A percentile compares a stretch with the other conserved stretches of the same genome.
These are phyloP conservation scores for Arizona elegans DNA, from an alignment of 2,113 vertebrate genomes.

Conservation along the genomic window DNA sequence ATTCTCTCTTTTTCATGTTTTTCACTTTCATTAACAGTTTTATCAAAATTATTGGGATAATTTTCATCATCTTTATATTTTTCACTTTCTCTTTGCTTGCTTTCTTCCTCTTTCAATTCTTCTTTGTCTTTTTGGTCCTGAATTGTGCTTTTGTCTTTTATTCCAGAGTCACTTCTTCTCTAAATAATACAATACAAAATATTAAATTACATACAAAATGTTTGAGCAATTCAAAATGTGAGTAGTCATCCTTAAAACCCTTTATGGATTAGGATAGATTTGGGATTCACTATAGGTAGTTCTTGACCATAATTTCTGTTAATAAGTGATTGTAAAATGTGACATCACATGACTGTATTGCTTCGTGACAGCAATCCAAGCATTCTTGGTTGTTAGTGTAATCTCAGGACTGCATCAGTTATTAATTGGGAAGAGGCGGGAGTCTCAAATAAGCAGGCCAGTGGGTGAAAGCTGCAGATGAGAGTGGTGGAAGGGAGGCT, in stretches of 20 bases:
- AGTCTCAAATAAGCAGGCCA: neutral
- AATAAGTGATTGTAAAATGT: neutral
- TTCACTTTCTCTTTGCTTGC: conserved; percentile 66
- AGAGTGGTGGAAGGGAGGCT: neutral
- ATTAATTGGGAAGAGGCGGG: neutral
- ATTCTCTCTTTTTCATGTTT: conserved; percentile 61
- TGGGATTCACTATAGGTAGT: neutral
- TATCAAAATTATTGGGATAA: conserved; percentile 41
- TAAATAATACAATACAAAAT: conserved; percentile 53
- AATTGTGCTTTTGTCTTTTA: conserved; percentile 75
- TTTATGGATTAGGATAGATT: neutral
- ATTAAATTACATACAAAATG: neutral
- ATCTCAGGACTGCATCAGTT: neutral
- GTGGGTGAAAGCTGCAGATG: neutral
- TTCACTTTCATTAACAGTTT: conserved; percentile 49
- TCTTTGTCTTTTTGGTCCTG: conserved; percentile 75
- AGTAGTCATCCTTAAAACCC: neutral
- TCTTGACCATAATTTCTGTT: neutral
- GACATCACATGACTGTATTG: neutral
- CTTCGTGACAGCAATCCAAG: neutral
- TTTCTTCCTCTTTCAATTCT: conserved; percentile 72
- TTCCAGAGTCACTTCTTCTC: conserved; percentile 72
- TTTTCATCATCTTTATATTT: conserved; percentile 53
- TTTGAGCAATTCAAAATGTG: neutral
- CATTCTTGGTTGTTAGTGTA: neutral